Percentiles rank a stretch among this genome's conserved stretches.
These are phyloP conservation scores for Drosophila nasuta DNA, from an alignment of 1,140 invertebrate species.

Conservation along the genomic window DNA sequence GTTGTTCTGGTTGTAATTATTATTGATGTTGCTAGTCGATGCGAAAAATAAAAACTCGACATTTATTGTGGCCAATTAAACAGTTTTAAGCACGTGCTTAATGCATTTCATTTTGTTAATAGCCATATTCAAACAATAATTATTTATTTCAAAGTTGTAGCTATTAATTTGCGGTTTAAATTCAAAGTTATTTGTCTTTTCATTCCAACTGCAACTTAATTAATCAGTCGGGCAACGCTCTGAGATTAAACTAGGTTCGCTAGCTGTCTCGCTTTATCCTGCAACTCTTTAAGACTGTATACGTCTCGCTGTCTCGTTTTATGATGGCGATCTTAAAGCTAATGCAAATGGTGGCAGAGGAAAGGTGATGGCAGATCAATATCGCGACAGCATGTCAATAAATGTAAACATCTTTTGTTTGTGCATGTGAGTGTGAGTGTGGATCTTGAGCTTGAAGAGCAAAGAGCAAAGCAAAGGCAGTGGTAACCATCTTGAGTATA, in stretches of 20 bases:
- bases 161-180: too few relatives aligned
- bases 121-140: too few relatives aligned
- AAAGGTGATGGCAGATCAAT: not conserved
- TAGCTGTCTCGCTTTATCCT: too few relatives aligned
- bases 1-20: not conserved
- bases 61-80: not conserved
- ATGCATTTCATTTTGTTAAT: too few relatives aligned
- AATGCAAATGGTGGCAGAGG: not conserved
- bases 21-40: not conserved
- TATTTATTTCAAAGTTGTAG: too few relatives aligned
- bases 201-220: too few relatives aligned
- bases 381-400: not conserved
- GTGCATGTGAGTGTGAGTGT: too few relatives aligned
- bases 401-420: not conserved
- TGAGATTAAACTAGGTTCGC: too few relatives aligned
- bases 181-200: too few relatives aligned
- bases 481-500: slow-evolving; percentile 36
- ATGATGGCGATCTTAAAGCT: not conserved
- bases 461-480: slow-evolving; percentile 32
- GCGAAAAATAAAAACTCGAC: slow-evolving; percentile 48
- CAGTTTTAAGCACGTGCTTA: too few relatives aligned
- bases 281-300: not conserved
- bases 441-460: slow-evolving; percentile 10
- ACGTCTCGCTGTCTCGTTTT: not conserved
- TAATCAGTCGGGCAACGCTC: too few relatives aligned